Evolutionary conservation across 2,888 invertebrate species (phyloP).

Genomic region (Amiota minor): DNA sequence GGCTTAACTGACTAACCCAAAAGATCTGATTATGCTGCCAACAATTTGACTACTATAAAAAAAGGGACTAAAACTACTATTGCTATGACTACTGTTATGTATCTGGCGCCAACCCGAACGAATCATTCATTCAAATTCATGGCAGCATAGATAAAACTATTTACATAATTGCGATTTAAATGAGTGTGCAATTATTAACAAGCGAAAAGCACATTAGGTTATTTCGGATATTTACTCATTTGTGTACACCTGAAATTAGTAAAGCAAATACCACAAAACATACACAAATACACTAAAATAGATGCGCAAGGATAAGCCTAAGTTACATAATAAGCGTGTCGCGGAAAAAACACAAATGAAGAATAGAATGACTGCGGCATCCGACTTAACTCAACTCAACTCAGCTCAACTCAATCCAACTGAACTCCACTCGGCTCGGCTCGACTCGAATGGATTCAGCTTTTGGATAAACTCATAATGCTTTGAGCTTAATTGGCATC

Average conservation of each 20-base stretch:
- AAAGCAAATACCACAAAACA: slow-evolving; percentile 6
- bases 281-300: background rate
- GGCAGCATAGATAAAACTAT: slow-evolving; percentile 25
- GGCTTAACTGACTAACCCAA: background rate
- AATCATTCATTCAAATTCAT: slow-evolving; percentile 26
- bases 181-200: slow-evolving; percentile 28
- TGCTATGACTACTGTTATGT: background rate
- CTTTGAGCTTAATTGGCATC: slow-evolving; percentile 62
- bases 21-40: background rate
- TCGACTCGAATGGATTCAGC: too few relatives aligned
- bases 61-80: slow-evolving; percentile 1
- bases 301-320: slow-evolving; percentile 1
- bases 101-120: slow-evolving; percentile 6
- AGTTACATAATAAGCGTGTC: slow-evolving; percentile 16
- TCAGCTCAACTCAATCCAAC: too few relatives aligned
- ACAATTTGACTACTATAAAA: background rate
- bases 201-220: slow-evolving; percentile 11
- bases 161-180: slow-evolving; percentile 28
- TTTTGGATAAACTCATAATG: slow-evolving; percentile 33
- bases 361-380: too few relatives aligned
- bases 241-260: slow-evolving; percentile 5
- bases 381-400: too few relatives aligned
- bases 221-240: background rate
- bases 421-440: too few relatives aligned
- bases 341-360: background rate